Evolutionary conservation across 2,888 invertebrate genomes (phyloP).

Genomic region (Rhimphoctona megacephalus): DNA sequence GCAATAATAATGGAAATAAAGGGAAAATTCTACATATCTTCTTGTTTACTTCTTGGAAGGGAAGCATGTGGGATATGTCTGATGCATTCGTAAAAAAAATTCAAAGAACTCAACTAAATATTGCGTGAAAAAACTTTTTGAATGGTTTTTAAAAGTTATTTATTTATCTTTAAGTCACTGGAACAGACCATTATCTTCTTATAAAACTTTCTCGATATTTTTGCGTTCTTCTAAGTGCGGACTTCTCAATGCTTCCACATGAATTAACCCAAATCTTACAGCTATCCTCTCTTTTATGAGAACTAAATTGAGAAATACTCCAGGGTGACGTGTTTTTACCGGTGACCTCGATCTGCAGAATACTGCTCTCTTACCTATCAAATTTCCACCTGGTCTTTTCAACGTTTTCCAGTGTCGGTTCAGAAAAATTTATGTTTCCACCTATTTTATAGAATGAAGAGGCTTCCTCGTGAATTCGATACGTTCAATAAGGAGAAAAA

Average conservation of each 20-base stretch:
- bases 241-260: conserved; percentile 62
- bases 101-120: too few species aligned
- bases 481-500: background rate
- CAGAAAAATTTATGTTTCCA: background rate
- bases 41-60: too few species aligned
- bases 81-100: too few species aligned
- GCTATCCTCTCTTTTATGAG: conserved; percentile 50
- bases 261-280: conserved; percentile 65
- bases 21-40: too few species aligned
- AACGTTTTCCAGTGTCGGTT: background rate
- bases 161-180: background rate
- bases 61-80: too few species aligned
- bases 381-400: conserved; percentile 33
- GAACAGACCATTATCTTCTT: background rate
- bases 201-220: background rate
- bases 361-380: conserved; percentile 31
- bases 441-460: too few species aligned
- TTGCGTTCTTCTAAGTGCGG: conserved; percentile 35
- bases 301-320: conserved; percentile 40
- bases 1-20: too few species aligned
- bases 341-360: background rate
- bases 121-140: background rate
- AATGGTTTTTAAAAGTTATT: background rate
- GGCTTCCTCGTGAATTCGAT: background rate
- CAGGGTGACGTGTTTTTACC: conserved; percentile 12